These are phyloP conservation scores for Hafferia zeledoni DNA, from an alignment of 2,797 vertebrate species.

Conservation along the genomic window DNA sequence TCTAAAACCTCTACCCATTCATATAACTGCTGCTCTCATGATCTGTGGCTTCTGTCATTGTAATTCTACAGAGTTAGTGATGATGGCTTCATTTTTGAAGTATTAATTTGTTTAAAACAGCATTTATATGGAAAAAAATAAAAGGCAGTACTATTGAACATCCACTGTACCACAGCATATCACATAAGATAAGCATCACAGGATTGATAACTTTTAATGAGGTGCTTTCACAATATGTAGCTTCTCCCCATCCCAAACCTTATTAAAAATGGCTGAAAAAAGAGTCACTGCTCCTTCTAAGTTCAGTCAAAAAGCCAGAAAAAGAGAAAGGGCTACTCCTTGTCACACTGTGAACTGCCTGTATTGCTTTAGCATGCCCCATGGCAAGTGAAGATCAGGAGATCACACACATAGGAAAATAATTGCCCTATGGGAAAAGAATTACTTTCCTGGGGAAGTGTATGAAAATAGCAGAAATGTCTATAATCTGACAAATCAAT, in stretches of 20 bases:
- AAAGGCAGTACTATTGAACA: background rate
- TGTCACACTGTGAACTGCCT: background rate
- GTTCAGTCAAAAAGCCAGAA: background rate
- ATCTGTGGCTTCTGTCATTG: background rate
- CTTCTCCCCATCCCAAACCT: background rate
- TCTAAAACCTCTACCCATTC: background rate
- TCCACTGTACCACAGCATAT: background rate
- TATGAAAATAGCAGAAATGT: background rate
- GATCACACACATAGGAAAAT: background rate
- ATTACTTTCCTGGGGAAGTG: background rate
- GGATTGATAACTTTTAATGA: background rate
- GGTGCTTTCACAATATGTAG: background rate
- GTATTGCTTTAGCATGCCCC: background rate
- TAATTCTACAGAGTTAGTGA: background rate
- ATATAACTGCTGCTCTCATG: background rate
- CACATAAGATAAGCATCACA: rapidly evolving
- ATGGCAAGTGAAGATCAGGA: background rate
- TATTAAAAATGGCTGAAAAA: background rate
- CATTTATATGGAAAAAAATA: background rate
- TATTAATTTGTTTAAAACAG: background rate
- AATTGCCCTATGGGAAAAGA: background rate
- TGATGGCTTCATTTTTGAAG: background rate
- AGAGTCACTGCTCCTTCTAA: background rate
- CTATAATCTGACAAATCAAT: background rate
- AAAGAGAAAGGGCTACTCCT: background rate